phyloP scores from a whole-genome alignment of 1,140 invertebrate species.

The Pseudomyrmex cubaensis region DNA sequence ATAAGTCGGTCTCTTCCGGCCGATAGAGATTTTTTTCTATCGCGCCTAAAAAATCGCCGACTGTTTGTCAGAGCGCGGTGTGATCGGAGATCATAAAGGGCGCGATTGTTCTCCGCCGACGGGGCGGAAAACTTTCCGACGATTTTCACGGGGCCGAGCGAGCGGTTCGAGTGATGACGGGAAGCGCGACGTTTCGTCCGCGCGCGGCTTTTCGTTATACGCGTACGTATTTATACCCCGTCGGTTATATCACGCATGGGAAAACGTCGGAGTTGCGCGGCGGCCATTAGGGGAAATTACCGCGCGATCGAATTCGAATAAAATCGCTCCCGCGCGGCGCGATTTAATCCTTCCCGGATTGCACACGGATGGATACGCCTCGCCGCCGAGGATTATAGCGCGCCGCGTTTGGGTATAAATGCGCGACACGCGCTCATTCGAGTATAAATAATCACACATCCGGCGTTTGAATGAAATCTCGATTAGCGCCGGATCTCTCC shows the following conservation, averaged over 20 bases:
- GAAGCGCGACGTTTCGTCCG: background rate
- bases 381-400: background rate
- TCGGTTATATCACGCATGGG: no score
- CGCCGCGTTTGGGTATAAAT: background rate
- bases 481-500: slow-evolving; percentile 19
- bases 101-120: slow-evolving; percentile 16
- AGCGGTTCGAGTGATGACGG: background rate
- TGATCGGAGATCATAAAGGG: slow-evolving; percentile 2
- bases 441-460: slow-evolving; percentile 15
- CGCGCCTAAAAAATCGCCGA: slow-evolving; percentile 1
- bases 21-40: background rate
- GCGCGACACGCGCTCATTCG: slow-evolving; percentile 17
- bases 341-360: background rate
- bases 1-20: background rate
- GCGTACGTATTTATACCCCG: background rate
- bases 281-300: background rate
- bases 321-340: background rate
- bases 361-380: background rate
- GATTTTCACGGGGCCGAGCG: background rate
- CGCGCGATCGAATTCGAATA: background rate
- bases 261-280: background rate
- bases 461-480: slow-evolving; percentile 23
- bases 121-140: background rate
- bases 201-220: background rate
- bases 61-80: background rate